Base-by-base conservation (phyloP, 2,888 invertebrate species). In the Argyresthia albistria region DNA sequence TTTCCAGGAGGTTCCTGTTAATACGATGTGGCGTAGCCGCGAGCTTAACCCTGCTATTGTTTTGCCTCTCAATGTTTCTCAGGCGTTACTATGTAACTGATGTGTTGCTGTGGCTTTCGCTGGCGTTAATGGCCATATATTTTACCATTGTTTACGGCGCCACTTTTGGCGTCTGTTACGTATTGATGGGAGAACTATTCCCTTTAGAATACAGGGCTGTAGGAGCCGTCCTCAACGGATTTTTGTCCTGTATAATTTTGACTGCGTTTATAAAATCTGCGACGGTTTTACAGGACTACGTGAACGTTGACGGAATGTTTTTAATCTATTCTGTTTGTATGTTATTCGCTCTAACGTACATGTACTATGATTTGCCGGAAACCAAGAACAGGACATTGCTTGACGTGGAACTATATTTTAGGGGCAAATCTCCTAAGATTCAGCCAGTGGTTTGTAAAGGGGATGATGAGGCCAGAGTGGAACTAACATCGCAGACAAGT, bases 151-250 rank as follows among this genome's bases (percentile, higher is more conserved):
- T 49, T 0, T 51, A 53, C 46, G n/a, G 15, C 1, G 35, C 53
- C 8, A 36, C 48, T 11, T 54, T 52, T 43, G 52, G 51, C 11
- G n/a, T 52, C 6, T 37, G 52, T 15, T 56, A 43, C 36, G 46
- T 53, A 12, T 35, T 53, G 11, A 51, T 54, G 47, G 56, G 56
- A 4, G 56, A 56, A 47, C 35, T 56, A 15, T 45, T 54, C 8
- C 54, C 56, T 0, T 37, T 56, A n/a, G 56, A 56, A 15, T 56
- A 49, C 35, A 51, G 56, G 15, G 49, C 54, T 37, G 12, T 54
- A 8, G 56, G 56, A 6, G 36, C 51, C 8, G 50, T 54, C 8
- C 11, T 56, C 8, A 46, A 53, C 11, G 56, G 56, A 8, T 25
- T 52, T 8, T 35, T 50, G 12, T 16, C 10, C 8, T 15, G 36